These are phyloP conservation scores for Centrocercus urophasianus DNA, from an alignment of 2,113 vertebrate species.

Conservation along the genomic window DNA sequence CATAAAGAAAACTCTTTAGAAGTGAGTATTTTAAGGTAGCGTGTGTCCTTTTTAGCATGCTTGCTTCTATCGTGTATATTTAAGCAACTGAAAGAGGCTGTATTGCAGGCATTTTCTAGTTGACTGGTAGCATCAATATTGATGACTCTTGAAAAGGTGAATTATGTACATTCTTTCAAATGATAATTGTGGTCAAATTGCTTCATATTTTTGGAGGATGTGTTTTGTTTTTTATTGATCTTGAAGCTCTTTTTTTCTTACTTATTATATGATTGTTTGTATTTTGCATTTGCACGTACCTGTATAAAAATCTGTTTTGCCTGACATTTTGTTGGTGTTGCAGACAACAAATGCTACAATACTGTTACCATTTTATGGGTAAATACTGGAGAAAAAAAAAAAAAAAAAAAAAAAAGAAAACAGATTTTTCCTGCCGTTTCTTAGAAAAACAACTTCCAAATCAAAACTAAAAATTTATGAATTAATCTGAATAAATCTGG, in stretches of 20 bases:
- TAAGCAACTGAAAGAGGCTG: background rate
- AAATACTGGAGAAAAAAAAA: background rate
- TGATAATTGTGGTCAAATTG: background rate
- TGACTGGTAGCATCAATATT: background rate
- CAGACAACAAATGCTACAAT: accelerated
- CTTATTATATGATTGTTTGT: background rate
- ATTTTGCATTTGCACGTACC: background rate
- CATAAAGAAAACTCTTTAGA: background rate
- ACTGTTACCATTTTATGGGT: background rate
- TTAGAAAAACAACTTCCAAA: background rate
- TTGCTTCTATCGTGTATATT: background rate
- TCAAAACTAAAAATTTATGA: background rate
- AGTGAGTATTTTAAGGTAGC: background rate
- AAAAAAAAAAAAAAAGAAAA: background rate
- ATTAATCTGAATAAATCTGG: background rate
- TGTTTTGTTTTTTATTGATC: background rate
- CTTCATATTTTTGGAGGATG: background rate
- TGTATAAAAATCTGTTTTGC: background rate
- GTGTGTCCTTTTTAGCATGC: background rate
- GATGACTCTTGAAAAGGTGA: background rate
- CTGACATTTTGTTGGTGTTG: background rate
- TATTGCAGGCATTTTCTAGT: background rate
- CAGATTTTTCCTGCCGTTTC: background rate
- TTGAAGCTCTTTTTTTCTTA: background rate
- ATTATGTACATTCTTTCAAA: background rate